These are phyloP conservation scores for Pseudorhiza aurosa DNA, from an alignment of 30 jellyfish, hydroid and myxozoan species.

Conservation along the genomic window DNA sequence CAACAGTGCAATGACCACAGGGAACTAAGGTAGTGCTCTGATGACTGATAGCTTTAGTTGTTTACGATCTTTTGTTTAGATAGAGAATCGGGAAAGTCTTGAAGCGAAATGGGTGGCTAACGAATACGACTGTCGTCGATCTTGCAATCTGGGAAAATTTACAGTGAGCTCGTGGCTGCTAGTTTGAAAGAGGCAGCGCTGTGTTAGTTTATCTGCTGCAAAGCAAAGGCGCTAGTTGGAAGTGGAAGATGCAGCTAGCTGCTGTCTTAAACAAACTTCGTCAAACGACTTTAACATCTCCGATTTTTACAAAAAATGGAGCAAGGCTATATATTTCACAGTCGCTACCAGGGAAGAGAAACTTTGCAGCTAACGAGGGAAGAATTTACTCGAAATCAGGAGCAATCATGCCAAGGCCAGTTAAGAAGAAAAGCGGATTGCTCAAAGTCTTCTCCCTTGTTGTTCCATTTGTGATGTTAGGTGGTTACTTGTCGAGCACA, in stretches of 20 bases:
- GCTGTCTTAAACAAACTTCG: too few species aligned
- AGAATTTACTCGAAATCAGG: constrained; percentile 72
- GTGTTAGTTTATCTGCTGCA: too few species aligned
- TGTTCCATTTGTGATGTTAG: constrained; percentile 53
- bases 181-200: background rate
- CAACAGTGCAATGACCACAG: background rate
- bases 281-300: too few species aligned
- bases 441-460: constrained; percentile 40
- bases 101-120: too few species aligned
- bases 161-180: background rate
- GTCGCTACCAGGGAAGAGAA: background rate
- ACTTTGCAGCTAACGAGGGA: background rate
- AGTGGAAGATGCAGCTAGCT: too few species aligned
- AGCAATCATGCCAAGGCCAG: constrained; percentile 70
- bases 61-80: too few species aligned
- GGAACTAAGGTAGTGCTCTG: background rate
- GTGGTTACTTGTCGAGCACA: constrained; percentile 75
- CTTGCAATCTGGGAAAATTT: background rate
- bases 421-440: constrained; percentile 38
- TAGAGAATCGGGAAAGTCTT: too few species aligned
- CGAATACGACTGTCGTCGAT: too few species aligned
- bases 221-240: too few species aligned
- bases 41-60: too few species aligned
- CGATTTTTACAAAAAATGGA: too few species aligned
- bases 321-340: too few species aligned